Percentiles rank a stretch among this genome's conserved stretches.
These are phyloP conservation scores for Melanogrammus aeglefinus DNA, from an alignment of 2,797 vertebrate species.

Conservation along the genomic window DNA sequence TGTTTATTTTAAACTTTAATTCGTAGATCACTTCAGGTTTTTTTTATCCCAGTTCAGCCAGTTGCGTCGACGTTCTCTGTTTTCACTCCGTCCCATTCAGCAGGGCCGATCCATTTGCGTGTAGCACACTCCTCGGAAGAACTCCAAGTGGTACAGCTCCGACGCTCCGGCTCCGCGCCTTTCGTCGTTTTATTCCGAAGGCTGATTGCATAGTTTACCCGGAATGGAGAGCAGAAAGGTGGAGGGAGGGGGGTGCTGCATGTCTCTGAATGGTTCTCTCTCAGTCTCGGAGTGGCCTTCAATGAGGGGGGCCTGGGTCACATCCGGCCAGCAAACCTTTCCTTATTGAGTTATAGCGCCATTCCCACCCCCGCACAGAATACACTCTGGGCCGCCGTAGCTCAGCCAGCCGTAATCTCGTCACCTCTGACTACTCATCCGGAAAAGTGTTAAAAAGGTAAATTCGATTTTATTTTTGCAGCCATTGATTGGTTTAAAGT, in stretches of 20 bases:
- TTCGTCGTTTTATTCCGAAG: not conserved
- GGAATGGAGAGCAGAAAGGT: constrained; percentile 5
- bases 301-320: constrained; percentile 31
- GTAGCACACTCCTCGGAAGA: not conserved
- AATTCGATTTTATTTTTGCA: constrained; percentile 36
- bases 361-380: constrained; percentile 35
- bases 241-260: not conserved
- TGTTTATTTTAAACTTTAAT: not conserved
- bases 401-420: constrained; percentile 33
- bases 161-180: not conserved
- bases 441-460: constrained; percentile 33
- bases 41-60: not conserved
- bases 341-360: constrained; percentile 46
- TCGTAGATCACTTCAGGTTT: no score
- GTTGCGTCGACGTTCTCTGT: not conserved
- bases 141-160: not conserved
- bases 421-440: constrained; percentile 42
- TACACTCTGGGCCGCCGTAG: constrained; percentile 24
- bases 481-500: constrained; percentile 33
- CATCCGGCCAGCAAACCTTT: constrained; percentile 46
- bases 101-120: not conserved
- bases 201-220: constrained; percentile 6
- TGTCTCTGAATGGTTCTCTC: constrained; percentile 27
- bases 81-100: not conserved
- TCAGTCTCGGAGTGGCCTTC: constrained; percentile 31